Base-by-base conservation (phyloP, 2,888 invertebrate genomes). In the Gasteruption jaculator region DNA sequence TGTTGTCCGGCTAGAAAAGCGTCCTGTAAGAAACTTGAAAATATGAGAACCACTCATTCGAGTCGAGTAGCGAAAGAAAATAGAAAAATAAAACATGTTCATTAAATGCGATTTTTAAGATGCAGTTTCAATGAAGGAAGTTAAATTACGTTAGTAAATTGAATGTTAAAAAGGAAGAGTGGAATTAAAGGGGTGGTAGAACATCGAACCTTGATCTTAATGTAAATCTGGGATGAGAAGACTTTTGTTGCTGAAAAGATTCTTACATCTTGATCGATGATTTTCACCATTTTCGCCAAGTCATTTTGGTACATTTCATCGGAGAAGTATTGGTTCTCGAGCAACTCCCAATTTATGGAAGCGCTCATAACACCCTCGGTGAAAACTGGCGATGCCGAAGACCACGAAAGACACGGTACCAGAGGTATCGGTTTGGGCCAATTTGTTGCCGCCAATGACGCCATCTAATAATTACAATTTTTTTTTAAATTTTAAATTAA, bases 351-450 rank as follows among this genome's bases (percentile, higher is more conserved):
- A 66, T 93, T 88, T 60, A 96, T 93, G 1, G 93, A 90, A 53
- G 86, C 86, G 55, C 93, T 90, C 87, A 96, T 87, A 4, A 95
- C 95, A 32, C 95, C 95, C 86, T 93, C 73, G 26, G 96, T 91
- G 71, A 96, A 99, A 30, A 94, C 95, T 33, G 89, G 84, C 1
- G 96, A 90, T 7, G 97, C 97, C 6, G 96, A 94, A 3, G 93
- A 92, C 94, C 96, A 96, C 0, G 96, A 95, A 21, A 99, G 76
- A 65, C 96, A 97, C 30, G 99, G 97, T 14, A 96, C 86, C 44
- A 97, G 74, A 3, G 91, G 87, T 53, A 97, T 73, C 5, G 97
- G 97, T 65, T 93, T 89, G 16, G 90, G 90, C 91, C 94, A 95
- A 73, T 88, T 94, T 8, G 92, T 88, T 10, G 95, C 96, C 50